Evolutionary conservation across 2,797 vertebrate genomes (phyloP), one percentile per base, ranked within the genome.

Genomic region (Oreochromis grahami): DNA sequence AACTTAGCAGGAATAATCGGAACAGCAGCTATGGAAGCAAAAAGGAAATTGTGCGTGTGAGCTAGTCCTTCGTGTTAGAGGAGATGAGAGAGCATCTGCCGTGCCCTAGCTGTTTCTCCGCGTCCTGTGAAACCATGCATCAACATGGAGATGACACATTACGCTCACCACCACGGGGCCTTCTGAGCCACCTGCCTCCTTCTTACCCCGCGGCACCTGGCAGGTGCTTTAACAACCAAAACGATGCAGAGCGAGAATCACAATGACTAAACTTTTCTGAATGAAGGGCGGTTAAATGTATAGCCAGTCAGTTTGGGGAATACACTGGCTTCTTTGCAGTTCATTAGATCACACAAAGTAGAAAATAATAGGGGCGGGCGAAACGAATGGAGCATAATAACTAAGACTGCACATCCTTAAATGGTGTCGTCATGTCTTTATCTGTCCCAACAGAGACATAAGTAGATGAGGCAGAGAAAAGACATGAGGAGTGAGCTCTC

Each of bases 41-140:
- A 38, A 7, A 17, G 83, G 24, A 55, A 78, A 80, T 26, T 38
- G 17, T 76, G 32, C 76, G 52, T n/a, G 50, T 14, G 55, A 65
- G 52, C 63, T 29, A n/a, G 29, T 15, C 52, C 17, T 76, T 50
- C 19, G 32, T 58, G 52, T 85, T 13, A 48, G 74, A 74, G 26
- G 72, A 74, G 65, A 78, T 8, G 74, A 48, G 81, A 70, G 80
- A 84, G 77, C 87, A 89, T 87, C 90, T 90, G 88, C 84, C 48
- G 77, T 12, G 80, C 72, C 68, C 55, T 51, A 34, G 77, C 74
- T 26, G 29, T 82, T 90, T 76, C 81, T 84, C 86, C 12, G 48
- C 14, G 13, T 94, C 74, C 74, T 86, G 92, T 91, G 92, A 94
- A 94, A 86, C 79, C 81, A 93, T 88, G 94, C 92, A 50, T 93